phyloP scores from a whole-genome alignment of 2,113 vertebrate genomes.

The Pachycephala philippinensis region DNA sequence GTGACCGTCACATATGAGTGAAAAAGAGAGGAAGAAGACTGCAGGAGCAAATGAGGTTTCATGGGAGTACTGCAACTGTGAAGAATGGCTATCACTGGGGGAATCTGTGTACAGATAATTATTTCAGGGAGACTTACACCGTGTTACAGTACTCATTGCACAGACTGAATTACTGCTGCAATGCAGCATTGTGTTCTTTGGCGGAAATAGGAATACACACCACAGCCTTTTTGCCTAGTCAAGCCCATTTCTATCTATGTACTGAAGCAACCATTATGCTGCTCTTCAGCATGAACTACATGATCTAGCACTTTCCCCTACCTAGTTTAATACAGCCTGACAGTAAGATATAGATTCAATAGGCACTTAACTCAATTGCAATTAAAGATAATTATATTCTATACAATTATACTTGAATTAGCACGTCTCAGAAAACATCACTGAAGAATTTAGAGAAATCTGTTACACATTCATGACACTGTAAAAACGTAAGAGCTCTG shows the following conservation, averaged over 20 bases:
- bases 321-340: not conserved
- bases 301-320: not conserved
- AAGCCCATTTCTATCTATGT: not conserved
- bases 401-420: not conserved
- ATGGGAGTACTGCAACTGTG: not conserved
- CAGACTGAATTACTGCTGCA: conserved; percentile 38
- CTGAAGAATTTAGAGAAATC: not conserved
- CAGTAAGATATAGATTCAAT: not conserved
- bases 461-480: not conserved
- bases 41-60: not conserved
- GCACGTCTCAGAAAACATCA: not conserved
- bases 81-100: not conserved
- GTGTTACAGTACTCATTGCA: not conserved
- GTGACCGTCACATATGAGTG: not conserved
- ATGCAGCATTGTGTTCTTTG: conserved; percentile 33
- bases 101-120: conserved; percentile 1
- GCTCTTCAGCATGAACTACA: not conserved
- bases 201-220: not conserved
- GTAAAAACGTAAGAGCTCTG: not conserved
- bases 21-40: not conserved
- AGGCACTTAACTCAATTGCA: not conserved
- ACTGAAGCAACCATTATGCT: not conserved
- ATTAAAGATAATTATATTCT: not conserved
- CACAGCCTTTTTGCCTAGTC: not conserved
- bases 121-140: not conserved